These are phyloP conservation scores for Mesembrinibis cayennensis DNA, from an alignment of 2,113 vertebrate genomes.

Conservation along the genomic window DNA sequence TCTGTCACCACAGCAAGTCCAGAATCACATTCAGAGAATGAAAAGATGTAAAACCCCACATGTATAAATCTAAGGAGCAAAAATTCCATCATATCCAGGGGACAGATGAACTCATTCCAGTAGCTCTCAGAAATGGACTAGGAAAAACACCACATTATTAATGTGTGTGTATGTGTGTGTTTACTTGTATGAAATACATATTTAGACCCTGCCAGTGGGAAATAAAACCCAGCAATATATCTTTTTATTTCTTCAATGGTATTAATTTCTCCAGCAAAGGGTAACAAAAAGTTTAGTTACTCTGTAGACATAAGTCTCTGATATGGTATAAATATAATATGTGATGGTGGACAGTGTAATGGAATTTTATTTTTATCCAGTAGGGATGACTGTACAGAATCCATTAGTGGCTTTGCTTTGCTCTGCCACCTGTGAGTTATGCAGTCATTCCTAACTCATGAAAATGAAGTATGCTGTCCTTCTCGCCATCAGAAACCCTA, in stretches of 20 bases:
- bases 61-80: slow-evolving; percentile 46
- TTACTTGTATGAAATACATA: slow-evolving; percentile 58
- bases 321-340: slow-evolving; percentile 61
- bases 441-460: slow-evolving; percentile 65
- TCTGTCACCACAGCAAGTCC: background rate
- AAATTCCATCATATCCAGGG: slow-evolving; percentile 34
- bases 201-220: slow-evolving; percentile 37
- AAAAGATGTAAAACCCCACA: background rate
- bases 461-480: slow-evolving; percentile 61
- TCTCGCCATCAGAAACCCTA: slow-evolving; percentile 10
- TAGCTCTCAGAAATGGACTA: slow-evolving; percentile 13
- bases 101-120: slow-evolving; percentile 40
- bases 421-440: slow-evolving; percentile 65
- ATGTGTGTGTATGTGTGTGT: slow-evolving; percentile 15
- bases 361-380: slow-evolving; percentile 61
- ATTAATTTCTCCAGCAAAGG: slow-evolving; percentile 64
- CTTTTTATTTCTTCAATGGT: slow-evolving; percentile 59
- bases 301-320: slow-evolving; percentile 48
- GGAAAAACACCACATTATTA: slow-evolving; percentile 48
- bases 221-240: slow-evolving; percentile 59
- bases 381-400: slow-evolving; percentile 59
- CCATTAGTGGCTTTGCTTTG: slow-evolving; percentile 41
- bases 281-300: slow-evolving; percentile 62
- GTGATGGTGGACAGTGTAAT: slow-evolving; percentile 41
- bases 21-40: background rate